These are phyloP conservation scores for Heterohyrax brucei DNA, from an alignment of 2,797 vertebrate species.

Conservation along the genomic window DNA sequence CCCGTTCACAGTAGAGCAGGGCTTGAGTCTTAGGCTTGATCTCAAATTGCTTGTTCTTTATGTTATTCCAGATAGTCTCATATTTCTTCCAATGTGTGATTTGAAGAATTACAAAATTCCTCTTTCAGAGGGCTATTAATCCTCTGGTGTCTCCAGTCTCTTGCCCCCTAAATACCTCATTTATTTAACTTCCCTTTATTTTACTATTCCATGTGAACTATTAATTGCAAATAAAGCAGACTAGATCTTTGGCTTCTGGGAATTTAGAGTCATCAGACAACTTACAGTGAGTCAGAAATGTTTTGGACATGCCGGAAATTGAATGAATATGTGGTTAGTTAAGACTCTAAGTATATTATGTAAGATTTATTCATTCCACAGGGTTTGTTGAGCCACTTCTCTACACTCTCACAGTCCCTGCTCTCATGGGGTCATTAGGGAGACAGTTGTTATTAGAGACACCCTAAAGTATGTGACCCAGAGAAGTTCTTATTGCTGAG, in stretches of 20 bases:
- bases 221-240: conserved; percentile 10
- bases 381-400: background rate
- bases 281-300: conserved; percentile 14
- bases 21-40: background rate
- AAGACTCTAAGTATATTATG: conserved; percentile 29
- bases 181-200: conserved; percentile 7
- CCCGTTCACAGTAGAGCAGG: background rate
- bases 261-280: conserved; percentile 47
- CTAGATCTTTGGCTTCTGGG: conserved; percentile 36
- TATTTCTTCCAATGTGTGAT: background rate
- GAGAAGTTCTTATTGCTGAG: background rate
- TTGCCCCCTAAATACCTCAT: conserved; percentile 48
- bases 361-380: background rate
- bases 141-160: background rate
- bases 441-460: background rate
- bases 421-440: background rate
- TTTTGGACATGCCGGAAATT: conserved; percentile 49
- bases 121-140: background rate
- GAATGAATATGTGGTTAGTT: conserved; percentile 7
- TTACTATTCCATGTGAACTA: background rate
- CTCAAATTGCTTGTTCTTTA: background rate
- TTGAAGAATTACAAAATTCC: conserved; percentile 45
- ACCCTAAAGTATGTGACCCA: background rate
- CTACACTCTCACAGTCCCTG: background rate
- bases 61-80: background rate